phyloP scores from a whole-genome alignment of 2,797 vertebrate species.

The Alauda arvensis region DNA sequence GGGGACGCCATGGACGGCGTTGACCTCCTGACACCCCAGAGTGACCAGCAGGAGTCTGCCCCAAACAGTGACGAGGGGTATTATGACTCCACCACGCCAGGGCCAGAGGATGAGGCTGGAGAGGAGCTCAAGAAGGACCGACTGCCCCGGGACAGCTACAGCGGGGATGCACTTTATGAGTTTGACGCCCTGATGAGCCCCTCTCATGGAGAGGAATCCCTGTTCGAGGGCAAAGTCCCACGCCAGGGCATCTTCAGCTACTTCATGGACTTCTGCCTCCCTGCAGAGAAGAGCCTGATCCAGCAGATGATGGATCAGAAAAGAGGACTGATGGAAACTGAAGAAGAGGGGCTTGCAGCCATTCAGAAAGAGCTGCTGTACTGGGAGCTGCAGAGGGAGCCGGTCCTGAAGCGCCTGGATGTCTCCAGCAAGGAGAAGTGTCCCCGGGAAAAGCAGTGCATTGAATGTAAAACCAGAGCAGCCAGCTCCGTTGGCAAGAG shows the following conservation, averaged over 20 bases:
- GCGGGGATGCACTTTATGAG: conserved; percentile 95
- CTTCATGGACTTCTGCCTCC: conserved; percentile 75
- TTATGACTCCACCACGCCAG: conserved; percentile 92
- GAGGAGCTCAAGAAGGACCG: conserved; percentile 80
- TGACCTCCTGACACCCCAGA: conserved; percentile 89
- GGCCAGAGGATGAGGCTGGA: conserved; percentile 86
- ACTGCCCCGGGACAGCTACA: conserved; percentile 94
- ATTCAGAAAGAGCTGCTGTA: conserved; percentile 82
- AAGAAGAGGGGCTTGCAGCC: conserved; percentile 78
- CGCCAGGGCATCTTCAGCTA: conserved; percentile 71
- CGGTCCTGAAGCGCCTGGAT: conserved; percentile 60
- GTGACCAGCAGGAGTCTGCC: conserved; percentile 92
- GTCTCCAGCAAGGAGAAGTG: conserved; percentile 45
- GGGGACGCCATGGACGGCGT: conserved; percentile 63
- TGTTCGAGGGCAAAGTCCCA: conserved; percentile 72
- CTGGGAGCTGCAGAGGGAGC: conserved; percentile 78
- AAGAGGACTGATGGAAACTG: conserved; percentile 79
- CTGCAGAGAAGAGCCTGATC: conserved; percentile 56
- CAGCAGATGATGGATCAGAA: conserved; percentile 72
- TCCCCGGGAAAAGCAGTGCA: conserved; percentile 44
- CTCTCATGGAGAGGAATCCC: conserved; percentile 77
- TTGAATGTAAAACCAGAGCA: conserved; percentile 60
- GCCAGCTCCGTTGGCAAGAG: conserved; percentile 51
- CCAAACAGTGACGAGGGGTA: conserved; percentile 96
- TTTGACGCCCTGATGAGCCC: conserved; percentile 90